Evolutionary conservation across 2,797 vertebrate genomes (phyloP).

Genomic region (Pseudochaenichthys georgianus): DNA sequence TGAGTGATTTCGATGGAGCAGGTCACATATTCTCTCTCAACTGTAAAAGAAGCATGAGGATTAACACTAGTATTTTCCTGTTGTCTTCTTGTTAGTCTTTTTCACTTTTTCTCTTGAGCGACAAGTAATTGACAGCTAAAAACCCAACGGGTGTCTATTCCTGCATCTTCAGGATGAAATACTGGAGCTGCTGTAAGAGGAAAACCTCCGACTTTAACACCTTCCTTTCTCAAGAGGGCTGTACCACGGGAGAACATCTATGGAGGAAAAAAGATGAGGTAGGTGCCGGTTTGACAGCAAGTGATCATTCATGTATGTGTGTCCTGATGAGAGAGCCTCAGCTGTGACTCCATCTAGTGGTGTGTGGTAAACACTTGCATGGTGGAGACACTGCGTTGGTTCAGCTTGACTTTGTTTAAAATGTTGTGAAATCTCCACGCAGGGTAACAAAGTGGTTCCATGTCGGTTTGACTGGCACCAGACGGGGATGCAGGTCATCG

Average conservation of each 20-base stretch:
- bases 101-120: constrained; percentile 43
- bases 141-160: constrained; percentile 26
- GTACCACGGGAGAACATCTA: constrained; percentile 89
- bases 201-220: constrained; percentile 99
- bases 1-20: too few species aligned
- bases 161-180: constrained; percentile 92
- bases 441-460: constrained; percentile 91
- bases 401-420: too few species aligned
- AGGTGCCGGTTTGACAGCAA: constrained; percentile 47
- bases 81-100: constrained; percentile 26
- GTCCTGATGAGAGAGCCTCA: constrained; percentile 13
- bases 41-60: constrained; percentile 19
- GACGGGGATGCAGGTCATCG: constrained; percentile 94
- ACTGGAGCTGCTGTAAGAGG: constrained; percentile 98
- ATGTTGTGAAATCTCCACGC: constrained; percentile 12
- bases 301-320: constrained; percentile 15
- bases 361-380: neutral
- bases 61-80: constrained; percentile 2
- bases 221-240: constrained; percentile 96
- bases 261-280: constrained; percentile 95
- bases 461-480: constrained; percentile 99
- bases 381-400: neutral
- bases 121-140: constrained; percentile 49
- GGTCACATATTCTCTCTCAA: neutral
- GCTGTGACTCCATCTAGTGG: constrained; percentile 68